These are phyloP conservation scores for Drepanosiphum platanoidis DNA, from an alignment of 2,888 invertebrate species.

Conservation along the genomic window DNA sequence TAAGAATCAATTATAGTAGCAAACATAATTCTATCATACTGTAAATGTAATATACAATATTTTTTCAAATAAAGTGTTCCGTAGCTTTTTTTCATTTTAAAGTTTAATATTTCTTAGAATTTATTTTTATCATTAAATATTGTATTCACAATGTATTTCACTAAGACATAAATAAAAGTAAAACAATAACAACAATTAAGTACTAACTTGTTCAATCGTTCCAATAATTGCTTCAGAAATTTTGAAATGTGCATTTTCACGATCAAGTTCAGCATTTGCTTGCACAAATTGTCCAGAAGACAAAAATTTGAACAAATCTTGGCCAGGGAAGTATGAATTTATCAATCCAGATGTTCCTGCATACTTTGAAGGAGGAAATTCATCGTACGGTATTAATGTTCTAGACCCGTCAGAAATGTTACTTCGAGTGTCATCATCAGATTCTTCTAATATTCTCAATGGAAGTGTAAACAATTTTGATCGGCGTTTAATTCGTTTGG, in stretches of 20 bases:
- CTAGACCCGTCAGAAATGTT: slow-evolving; percentile 59
- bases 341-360: slow-evolving; percentile 69
- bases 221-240: slow-evolving; percentile 86
- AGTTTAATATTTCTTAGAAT: neutral
- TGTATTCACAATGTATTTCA: neutral
- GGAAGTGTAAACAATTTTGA: slow-evolving; percentile 58
- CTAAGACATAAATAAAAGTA: neutral
- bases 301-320: slow-evolving; percentile 78
- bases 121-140: neutral
- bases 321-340: slow-evolving; percentile 74
- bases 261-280: slow-evolving; percentile 79
- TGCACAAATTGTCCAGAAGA: slow-evolving; percentile 77
- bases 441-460: slow-evolving; percentile 62
- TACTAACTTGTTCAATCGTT: slow-evolving; percentile 76
- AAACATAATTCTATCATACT: neutral
- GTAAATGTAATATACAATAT: too few relatives aligned
- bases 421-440: slow-evolving; percentile 61
- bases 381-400: slow-evolving; percentile 55
- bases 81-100: too few relatives aligned
- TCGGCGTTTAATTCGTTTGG: slow-evolving; percentile 46
- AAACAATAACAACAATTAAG: slow-evolving; percentile 28
- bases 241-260: slow-evolving; percentile 88
- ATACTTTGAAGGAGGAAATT: slow-evolving; percentile 18
- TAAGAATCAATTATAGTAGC: neutral
- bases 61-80: too few relatives aligned